Percentiles rank a stretch among this genome's conserved stretches.
Evolutionary conservation across 2,113 vertebrate species (phyloP).

Genomic region (Oenanthe melanoleuca): DNA sequence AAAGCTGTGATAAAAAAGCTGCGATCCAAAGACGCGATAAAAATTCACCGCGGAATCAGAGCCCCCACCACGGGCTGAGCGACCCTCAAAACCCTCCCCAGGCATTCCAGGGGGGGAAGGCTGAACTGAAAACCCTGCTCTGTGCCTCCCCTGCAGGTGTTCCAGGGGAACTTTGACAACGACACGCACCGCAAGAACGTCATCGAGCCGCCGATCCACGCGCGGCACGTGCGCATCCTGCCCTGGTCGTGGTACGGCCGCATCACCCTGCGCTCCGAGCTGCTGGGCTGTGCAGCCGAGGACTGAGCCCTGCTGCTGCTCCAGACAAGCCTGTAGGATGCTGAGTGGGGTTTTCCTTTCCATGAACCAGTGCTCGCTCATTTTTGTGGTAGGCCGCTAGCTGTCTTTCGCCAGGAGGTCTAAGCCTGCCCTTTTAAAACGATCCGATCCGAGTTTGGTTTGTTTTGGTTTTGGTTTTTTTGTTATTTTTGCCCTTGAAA

Average conservation of each 20-base stretch:
- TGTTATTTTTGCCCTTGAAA: conserved; percentile 64
- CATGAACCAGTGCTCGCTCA: conserved; percentile 83
- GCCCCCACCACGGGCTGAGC: fast-evolving
- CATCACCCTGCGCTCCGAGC: conserved; percentile 94
- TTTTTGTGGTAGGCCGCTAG: conserved; percentile 85
- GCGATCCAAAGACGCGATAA: too few species aligned
- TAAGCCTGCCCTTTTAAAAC: conserved; percentile 80
- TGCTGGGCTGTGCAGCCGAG: conserved; percentile 92
- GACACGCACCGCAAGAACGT: conserved; percentile 99
- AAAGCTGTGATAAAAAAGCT: too few species aligned
- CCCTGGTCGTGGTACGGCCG: conserved; percentile 99
- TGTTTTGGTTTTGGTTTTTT: background rate
- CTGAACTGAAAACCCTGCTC: background rate
- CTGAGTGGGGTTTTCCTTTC: conserved; percentile 82
- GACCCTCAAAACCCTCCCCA: background rate
- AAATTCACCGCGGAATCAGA: too few species aligned
- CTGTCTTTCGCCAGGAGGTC: conserved; percentile 86
- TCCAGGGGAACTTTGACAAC: conserved; percentile 99
- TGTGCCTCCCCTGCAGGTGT: background rate
- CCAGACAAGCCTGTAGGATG: conserved; percentile 86
- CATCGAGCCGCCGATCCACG: conserved; percentile 91
- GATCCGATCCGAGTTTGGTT: conserved; percentile 64
- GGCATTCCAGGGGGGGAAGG: conserved; percentile 75
- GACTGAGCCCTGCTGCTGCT: conserved; percentile 79
- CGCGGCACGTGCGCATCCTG: conserved; percentile 89